Evolutionary conservation across 2,113 vertebrate species (phyloP).

Genomic region (Corvus cornix): DNA sequence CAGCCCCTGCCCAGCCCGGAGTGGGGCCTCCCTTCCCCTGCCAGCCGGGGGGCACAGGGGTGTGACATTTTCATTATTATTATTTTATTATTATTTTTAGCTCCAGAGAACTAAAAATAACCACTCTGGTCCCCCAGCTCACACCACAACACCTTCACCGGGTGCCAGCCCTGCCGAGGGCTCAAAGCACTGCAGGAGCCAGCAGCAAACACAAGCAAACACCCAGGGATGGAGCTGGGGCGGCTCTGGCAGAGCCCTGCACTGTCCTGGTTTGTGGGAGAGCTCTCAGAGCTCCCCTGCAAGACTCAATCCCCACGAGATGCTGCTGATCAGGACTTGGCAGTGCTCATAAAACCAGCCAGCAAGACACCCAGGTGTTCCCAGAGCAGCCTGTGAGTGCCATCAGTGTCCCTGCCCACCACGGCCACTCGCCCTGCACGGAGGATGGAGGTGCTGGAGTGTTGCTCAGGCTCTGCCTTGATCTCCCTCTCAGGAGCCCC

Average conservation of each 20-base stretch:
- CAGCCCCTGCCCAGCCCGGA: neutral
- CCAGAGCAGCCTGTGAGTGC: neutral
- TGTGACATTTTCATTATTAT: neutral
- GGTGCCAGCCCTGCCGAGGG: neutral
- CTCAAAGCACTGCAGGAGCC: neutral
- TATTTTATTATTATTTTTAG: no score
- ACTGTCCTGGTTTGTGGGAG: neutral
- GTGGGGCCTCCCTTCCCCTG: neutral
- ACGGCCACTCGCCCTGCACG: rapidly evolving
- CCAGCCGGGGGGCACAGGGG: neutral
- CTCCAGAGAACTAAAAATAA: neutral
- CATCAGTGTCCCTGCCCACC: neutral
- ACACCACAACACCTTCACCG: neutral
- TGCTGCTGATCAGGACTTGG: neutral
- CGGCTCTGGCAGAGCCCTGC: neutral
- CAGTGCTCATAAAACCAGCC: neutral
- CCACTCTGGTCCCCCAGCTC: neutral
- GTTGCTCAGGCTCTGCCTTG: neutral
- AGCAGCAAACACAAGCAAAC: neutral
- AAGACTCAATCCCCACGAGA: neutral
- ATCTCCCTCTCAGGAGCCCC: neutral
- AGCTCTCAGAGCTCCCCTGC: neutral
- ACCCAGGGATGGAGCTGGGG: neutral
- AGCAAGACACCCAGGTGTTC: neutral
- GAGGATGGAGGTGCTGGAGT: neutral